Base-by-base conservation (phyloP, 2,113 vertebrate species). In the Morone saxatilis region DNA sequence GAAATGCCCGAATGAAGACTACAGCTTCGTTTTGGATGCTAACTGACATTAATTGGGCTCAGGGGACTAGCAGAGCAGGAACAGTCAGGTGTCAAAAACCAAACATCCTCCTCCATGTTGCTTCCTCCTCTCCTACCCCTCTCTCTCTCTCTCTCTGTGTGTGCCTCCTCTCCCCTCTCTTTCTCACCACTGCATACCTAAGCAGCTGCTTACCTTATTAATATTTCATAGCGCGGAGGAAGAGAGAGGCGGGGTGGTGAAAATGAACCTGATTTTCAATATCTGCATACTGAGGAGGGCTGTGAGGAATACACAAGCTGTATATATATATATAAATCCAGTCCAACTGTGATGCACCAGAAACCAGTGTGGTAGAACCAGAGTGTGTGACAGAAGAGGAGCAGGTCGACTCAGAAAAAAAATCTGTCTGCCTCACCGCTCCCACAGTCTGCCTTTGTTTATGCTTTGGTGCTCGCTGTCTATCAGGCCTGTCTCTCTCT, bases 11-110 rank as follows among this genome's bases (percentile, higher is more conserved):
- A n/a, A 6, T 25, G 20, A 19, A 11, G 41, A 56, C 36, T n/a
- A 31, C 25, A 4, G 43, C 71, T 74, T 74, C 0, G 47, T 59
- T 57, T 51, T 47, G 66, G 56, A 60, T 5, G 69, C 73, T 79
- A 79, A 80, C 62, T 66, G 83, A 86, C 79, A 67, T 73, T 87
- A 87, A 90, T 87, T 91, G 74, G 88, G 6, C 67, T 43, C 76
- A 14, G 54, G 81, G 80, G 80, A 85, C 50, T 0, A 56, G 9
- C 63, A 12, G 63, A 81, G 53, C 56, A 57, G 69, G 48, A 86
- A 74, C 75, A 76, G 68, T 85, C 76, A 68, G 57, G 76, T 80
- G 78, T 86, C 73, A 77, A 20, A 65, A 65, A 60, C 14, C 50
- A 70, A 50, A 60, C 79, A 59, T 10, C 71, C 45, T 31, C 71